These are phyloP conservation scores for Amphibalanus amphitrite DNA, from an alignment of 1,140 invertebrate species.

Conservation along the genomic window DNA sequence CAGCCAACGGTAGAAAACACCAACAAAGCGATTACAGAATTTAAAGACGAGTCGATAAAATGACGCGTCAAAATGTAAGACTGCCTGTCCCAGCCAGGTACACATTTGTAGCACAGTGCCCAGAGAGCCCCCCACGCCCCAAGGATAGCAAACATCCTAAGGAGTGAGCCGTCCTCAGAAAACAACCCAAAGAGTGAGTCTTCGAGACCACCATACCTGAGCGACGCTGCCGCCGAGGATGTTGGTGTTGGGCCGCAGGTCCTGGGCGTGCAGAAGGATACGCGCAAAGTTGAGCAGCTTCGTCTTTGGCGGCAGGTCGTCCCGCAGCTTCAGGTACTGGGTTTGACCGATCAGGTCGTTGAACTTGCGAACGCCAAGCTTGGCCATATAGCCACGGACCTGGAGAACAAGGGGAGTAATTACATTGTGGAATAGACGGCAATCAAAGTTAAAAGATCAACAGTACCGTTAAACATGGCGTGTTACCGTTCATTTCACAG, in stretches of 20 bases:
- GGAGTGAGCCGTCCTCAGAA: too few species aligned
- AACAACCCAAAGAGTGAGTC: too few species aligned
- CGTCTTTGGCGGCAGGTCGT: slow-evolving; percentile 52
- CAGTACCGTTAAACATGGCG: too few species aligned
- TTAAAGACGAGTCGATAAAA: too few species aligned
- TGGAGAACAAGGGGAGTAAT: slow-evolving; percentile 23
- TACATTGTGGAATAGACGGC: slow-evolving; percentile 11
- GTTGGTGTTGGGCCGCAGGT: slow-evolving; percentile 71
- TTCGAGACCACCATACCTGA: slow-evolving; percentile 27
- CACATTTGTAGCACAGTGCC: too few species aligned
- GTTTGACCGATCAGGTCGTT: slow-evolving; percentile 89
- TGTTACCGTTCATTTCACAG: too few species aligned
- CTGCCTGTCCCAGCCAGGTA: too few species aligned
- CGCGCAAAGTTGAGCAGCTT: slow-evolving; percentile 63
- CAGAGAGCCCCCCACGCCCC: too few species aligned
- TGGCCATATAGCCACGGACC: slow-evolving; percentile 74
- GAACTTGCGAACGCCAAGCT: slow-evolving; percentile 69
- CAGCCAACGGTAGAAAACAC: too few species aligned
- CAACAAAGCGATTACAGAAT: too few species aligned
- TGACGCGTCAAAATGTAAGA: too few species aligned
- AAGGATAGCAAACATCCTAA: too few species aligned
- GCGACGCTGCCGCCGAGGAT: slow-evolving; percentile 73
- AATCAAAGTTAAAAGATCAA: slow-evolving; percentile 5
- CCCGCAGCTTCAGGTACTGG: slow-evolving; percentile 54
- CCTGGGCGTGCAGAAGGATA: slow-evolving; percentile 73